Evolutionary conservation across 2,113 vertebrate species (phyloP).

Genomic region (Psittacara wagleri): DNA sequence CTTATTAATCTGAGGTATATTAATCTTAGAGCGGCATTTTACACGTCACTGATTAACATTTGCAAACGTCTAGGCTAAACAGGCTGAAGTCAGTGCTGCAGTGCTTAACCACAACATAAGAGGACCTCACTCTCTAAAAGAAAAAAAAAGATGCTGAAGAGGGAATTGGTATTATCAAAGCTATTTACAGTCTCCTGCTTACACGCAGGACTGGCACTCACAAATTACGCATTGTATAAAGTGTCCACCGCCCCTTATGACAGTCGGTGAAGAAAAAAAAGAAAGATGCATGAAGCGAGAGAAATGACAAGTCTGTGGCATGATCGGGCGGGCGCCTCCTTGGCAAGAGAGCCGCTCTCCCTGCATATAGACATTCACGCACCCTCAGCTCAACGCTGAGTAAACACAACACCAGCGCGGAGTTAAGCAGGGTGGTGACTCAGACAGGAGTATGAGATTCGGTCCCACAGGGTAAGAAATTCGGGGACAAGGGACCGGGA

Average conservation of each 20-base stretch:
- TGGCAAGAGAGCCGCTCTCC: neutral
- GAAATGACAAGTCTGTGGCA: neutral
- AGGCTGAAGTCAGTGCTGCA: neutral
- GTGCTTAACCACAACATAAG: neutral
- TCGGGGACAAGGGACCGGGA: neutral
- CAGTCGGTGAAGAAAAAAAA: neutral
- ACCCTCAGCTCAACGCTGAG: neutral
- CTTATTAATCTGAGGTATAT: neutral
- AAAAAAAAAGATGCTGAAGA: neutral
- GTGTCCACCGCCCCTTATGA: neutral
- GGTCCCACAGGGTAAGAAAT: constrained; percentile 57
- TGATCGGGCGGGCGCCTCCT: neutral
- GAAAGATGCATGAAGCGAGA: neutral
- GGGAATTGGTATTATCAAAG: neutral
- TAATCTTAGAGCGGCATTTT: neutral
- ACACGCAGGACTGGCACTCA: neutral
- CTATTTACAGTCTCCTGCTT: neutral
- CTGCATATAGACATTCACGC: neutral
- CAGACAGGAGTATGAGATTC: constrained; percentile 6
- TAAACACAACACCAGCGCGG: neutral
- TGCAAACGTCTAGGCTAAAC: neutral
- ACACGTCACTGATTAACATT: neutral
- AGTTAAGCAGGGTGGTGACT: neutral
- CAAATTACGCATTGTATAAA: neutral
- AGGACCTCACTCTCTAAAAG: neutral